Evolutionary conservation across 2,888 invertebrate species (phyloP), one percentile per base, ranked within the genome.

Genomic region (Eudasyphora cyanicolor): DNA sequence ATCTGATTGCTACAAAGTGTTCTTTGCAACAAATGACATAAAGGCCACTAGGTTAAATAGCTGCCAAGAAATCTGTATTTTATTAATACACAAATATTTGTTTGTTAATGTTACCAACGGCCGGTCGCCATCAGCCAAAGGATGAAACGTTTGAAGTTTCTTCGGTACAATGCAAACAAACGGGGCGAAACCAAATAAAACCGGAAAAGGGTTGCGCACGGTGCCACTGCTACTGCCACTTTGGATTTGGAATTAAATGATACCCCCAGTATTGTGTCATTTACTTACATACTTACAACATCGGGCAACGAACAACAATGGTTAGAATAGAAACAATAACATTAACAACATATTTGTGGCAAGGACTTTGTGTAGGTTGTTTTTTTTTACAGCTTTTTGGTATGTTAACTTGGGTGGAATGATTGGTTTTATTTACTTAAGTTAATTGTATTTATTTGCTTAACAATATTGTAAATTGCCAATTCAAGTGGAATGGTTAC

Each of bases 391-490:
- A 45, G 60, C 38, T 69, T 51, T 45, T 49, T 1, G 10, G 27
- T 19, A n/a, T n/a, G n/a, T 7, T 5, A 29, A 17, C n/a, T 62
- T 32, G 29, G 32, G 62, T 19, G 17, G n/a, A 6, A 8, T 17
- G 42, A 69, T 69, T 62, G 32, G 17, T 27, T 45, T 38, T 86
- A 82, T 86, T 86, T 86, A 86, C 86, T 86, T 86, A 85, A 81
- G 82, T 82, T 86, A 86, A 86, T 86, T 86, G 86, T 85, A 85
- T 86, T 84, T 83, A 85, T 86, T 86, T 84, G 86, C 85, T 82
- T 64, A 82, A 82, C 79, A 84, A 84, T 82, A 79, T 81, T 81
- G 81, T 70, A 60, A 84, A 84, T 81, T 78, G 75, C 76, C 73
- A 76, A 84, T 81, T 75, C 74, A 81, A 84, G 35, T 81, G 78